Evolutionary conservation across 2,113 vertebrate species (phyloP).

Genomic region (Halcyon malimbica): DNA sequence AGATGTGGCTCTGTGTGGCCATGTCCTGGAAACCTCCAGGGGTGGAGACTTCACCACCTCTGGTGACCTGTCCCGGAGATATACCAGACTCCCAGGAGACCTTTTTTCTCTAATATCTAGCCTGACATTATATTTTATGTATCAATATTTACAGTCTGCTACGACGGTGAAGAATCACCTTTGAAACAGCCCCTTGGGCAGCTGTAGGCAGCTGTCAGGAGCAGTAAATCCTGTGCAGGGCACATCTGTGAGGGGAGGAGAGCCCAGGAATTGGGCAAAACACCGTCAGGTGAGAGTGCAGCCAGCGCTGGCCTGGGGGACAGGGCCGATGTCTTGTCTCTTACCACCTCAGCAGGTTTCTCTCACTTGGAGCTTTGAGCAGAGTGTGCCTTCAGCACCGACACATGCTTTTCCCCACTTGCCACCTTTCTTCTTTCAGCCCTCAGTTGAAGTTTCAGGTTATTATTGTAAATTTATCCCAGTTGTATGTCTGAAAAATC

Average conservation of each 20-base stretch:
- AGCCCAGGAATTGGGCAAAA: background rate
- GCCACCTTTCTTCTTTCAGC: background rate
- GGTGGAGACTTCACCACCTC: background rate
- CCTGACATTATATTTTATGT: background rate
- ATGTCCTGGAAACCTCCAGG: background rate
- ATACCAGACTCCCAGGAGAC: background rate
- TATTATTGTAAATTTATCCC: background rate
- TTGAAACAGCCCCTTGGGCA: background rate
- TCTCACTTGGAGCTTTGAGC: background rate
- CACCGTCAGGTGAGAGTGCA: background rate
- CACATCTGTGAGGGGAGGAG: background rate
- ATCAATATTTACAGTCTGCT: background rate
- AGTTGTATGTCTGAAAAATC: background rate
- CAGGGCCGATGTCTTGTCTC: background rate
- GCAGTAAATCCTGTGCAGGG: too few species aligned
- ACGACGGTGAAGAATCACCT: background rate
- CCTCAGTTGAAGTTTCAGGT: background rate
- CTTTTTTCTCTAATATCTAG: background rate
- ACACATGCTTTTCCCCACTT: background rate
- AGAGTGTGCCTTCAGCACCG: background rate
- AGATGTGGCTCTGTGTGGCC: background rate
- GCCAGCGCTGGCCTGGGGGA: background rate
- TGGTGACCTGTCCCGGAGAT: background rate
- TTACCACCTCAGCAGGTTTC: background rate
- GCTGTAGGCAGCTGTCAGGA: background rate